These are phyloP conservation scores for Cliona cf. orientalis DNA, from an alignment of 37 sponge, comb jelly and placozoan species.

Conservation along the genomic window DNA sequence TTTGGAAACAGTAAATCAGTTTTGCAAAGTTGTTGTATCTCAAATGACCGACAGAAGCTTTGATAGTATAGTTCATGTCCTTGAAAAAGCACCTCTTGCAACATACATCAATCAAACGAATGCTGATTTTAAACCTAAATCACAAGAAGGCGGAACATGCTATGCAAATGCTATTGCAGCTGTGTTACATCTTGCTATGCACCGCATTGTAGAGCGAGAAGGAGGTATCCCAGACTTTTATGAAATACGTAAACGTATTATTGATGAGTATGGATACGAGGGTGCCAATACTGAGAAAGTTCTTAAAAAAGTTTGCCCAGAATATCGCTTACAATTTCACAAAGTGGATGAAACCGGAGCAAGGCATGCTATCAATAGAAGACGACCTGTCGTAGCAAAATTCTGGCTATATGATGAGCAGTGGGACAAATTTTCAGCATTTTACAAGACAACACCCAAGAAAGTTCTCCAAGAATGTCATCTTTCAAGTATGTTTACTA, in stretches of 20 bases:
- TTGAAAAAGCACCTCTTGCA: slow-evolving; percentile 31
- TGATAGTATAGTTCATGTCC: slow-evolving; percentile 27
- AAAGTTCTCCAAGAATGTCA: slow-evolving; percentile 4
- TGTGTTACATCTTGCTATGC: slow-evolving; percentile 60
- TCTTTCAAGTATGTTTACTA: slow-evolving; percentile 16
- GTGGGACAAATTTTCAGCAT: slow-evolving; percentile 22
- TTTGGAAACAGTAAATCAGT: slow-evolving; percentile 55
- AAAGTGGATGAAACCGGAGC: slow-evolving; percentile 44
- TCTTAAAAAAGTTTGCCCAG: slow-evolving; percentile 44
- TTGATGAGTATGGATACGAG: slow-evolving; percentile 22
- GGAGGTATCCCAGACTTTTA: slow-evolving; percentile 43
- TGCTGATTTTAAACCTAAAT: slow-evolving; percentile 26
- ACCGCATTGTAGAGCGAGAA: slow-evolving; percentile 59
- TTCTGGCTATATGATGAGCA: slow-evolving; percentile 12
- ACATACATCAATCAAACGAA: slow-evolving; percentile 40
- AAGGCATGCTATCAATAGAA: slow-evolving; percentile 40
- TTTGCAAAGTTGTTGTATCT: slow-evolving; percentile 38
- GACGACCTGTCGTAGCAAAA: slow-evolving; percentile 43
- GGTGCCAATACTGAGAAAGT: slow-evolving; percentile 43
- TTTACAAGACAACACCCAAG: slow-evolving; percentile 25
- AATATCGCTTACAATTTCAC: slow-evolving; percentile 56
- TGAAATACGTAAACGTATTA: slow-evolving; percentile 42
- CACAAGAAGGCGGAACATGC: slow-evolving; percentile 39
- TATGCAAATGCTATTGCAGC: slow-evolving; percentile 66
- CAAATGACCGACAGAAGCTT: slow-evolving; percentile 2